Percentiles rank a stretch among this genome's conserved stretches.
These are phyloP conservation scores for Emesis furor DNA, from an alignment of 2,888 invertebrate genomes.

Conservation along the genomic window DNA sequence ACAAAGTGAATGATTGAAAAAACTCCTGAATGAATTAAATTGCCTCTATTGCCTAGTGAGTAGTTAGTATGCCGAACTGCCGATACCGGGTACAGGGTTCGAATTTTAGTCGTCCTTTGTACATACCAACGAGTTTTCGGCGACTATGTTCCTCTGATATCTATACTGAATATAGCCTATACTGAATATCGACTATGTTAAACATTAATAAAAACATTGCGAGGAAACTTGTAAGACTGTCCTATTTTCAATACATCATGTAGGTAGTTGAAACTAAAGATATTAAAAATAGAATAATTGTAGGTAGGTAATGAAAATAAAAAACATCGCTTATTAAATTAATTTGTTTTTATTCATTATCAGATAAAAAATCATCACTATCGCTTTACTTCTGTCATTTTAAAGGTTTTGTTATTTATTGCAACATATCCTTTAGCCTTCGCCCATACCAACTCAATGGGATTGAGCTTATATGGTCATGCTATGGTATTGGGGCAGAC, in stretches of 20 bases:
- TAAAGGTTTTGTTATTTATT: too few relatives aligned
- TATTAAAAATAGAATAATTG: background rate
- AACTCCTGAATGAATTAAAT: too few relatives aligned
- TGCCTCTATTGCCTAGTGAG: background rate
- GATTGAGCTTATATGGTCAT: too few relatives aligned
- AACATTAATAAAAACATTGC: constrained; percentile 51
- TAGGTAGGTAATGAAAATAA: too few relatives aligned
- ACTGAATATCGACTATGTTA: constrained; percentile 54
- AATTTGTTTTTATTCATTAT: background rate
- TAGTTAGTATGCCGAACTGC: constrained; percentile 26
- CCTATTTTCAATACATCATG: constrained; percentile 11
- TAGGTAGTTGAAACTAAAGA: constrained; percentile 30
- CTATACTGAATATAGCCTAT: too few relatives aligned
- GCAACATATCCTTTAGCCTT: too few relatives aligned
- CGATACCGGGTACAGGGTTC: constrained; percentile 18
- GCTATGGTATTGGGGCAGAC: too few relatives aligned
- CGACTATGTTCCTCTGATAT: constrained; percentile 47
- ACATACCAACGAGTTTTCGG: constrained; percentile 60
- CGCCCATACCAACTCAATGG: too few relatives aligned
- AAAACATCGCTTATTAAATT: background rate
- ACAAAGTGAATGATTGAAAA: too few relatives aligned
- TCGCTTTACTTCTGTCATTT: background rate
- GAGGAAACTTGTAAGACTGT: constrained; percentile 39
- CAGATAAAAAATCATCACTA: background rate
- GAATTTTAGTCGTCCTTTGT: constrained; percentile 42